phyloP scores from a whole-genome alignment of 2,113 vertebrate species.

The Riparia riparia region DNA sequence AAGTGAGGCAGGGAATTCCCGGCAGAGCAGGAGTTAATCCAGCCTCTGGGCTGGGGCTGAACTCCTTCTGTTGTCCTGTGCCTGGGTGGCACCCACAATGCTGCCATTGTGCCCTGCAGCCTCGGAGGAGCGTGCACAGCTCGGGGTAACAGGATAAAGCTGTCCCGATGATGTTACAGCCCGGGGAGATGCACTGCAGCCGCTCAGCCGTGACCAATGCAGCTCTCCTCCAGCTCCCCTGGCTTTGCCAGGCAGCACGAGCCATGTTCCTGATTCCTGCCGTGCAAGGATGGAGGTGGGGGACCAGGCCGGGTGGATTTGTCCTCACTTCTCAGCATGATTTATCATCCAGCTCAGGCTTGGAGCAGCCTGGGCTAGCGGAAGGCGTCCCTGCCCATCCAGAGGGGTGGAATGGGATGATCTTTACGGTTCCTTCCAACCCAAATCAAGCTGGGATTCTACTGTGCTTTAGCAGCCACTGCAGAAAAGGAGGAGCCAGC shows the following conservation, averaged over 20 bases:
- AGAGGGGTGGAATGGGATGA: background rate
- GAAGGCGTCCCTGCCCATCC: background rate
- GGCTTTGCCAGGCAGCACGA: background rate
- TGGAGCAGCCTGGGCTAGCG: background rate
- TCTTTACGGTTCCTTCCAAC: background rate
- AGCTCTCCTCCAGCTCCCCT: background rate
- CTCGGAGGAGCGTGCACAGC: rapidly evolving
- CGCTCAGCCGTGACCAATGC: rapidly evolving
- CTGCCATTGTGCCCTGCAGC: background rate
- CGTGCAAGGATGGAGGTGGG: rapidly evolving
- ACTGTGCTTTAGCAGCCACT: rapidly evolving
- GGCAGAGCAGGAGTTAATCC: background rate
- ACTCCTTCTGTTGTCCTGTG: rapidly evolving
- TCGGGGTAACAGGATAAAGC: background rate
- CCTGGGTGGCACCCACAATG: background rate
- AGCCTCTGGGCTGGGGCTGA: background rate
- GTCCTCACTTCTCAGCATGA: rapidly evolving
- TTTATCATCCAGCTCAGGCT: background rate
- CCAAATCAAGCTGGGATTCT: background rate
- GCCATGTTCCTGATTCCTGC: background rate
- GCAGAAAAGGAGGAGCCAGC: too few species aligned
- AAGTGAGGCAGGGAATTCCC: rapidly evolving
- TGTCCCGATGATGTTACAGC: background rate
- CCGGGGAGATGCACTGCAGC: background rate
- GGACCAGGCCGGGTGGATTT: background rate